A percentile compares a stretch with the other conserved stretches of the same genome.
phyloP scores from a whole-genome alignment of 2,888 invertebrate genomes.

The Creontiades dilutus region DNA sequence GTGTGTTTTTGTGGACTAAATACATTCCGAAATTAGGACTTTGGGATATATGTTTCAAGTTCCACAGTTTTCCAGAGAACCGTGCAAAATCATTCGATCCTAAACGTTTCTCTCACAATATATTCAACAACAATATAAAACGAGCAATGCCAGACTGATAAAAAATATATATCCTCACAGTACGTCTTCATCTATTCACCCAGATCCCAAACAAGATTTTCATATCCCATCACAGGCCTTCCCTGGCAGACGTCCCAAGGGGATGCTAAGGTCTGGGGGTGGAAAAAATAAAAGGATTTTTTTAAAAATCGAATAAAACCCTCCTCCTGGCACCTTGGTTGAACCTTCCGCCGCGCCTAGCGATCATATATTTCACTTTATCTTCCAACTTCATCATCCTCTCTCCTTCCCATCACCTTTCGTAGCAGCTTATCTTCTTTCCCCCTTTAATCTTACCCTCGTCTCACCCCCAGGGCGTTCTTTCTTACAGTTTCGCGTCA shows the following conservation, averaged over 20 bases:
- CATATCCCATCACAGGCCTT: neutral
- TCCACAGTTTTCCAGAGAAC: too few species aligned
- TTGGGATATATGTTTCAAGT: too few species aligned
- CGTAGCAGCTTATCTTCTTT: conserved; percentile 45
- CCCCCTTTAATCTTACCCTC: conserved; percentile 50
- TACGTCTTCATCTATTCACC: too few species aligned
- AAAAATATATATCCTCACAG: too few species aligned
- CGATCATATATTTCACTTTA: conserved; percentile 68
- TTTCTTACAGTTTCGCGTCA: conserved; percentile 27
- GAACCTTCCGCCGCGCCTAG: conserved; percentile 11
- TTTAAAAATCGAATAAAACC: conserved; percentile 27
- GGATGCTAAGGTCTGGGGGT: neutral
- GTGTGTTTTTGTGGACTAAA: too few species aligned
- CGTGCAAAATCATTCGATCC: too few species aligned
- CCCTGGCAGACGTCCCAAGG: conserved; percentile 23
- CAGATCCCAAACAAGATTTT: conserved; percentile 7
- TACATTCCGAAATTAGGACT: too few species aligned
- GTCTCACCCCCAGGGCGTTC: conserved; percentile 32
- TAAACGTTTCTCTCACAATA: too few species aligned
- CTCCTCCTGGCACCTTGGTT: conserved; percentile 6
- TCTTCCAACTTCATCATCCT: conserved; percentile 64
- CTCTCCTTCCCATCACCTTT: conserved; percentile 39
- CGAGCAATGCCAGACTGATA: too few species aligned
- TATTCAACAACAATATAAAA: too few species aligned
- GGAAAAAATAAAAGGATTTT: neutral